Evolutionary conservation across 2,797 vertebrate genomes (phyloP).

Genomic region (Microctenopoma stevenorrisi): DNA sequence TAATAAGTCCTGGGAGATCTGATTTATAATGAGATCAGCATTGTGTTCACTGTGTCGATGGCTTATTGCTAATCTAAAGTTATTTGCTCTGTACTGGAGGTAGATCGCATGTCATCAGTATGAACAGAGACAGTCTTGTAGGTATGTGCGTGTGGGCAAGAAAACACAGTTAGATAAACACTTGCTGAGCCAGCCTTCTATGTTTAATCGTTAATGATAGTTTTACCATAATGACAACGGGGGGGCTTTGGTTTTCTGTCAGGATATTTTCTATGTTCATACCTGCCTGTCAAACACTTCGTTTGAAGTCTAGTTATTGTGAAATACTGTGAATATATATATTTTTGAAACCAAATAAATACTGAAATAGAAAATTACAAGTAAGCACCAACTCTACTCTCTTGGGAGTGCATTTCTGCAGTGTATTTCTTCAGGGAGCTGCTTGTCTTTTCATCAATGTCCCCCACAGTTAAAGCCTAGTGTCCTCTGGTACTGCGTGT

Average conservation of each 20-base stretch:
- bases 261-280: slow-evolving; percentile 7
- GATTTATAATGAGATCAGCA: slow-evolving; percentile 85
- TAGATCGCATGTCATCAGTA: slow-evolving; percentile 31
- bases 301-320: slow-evolving; percentile 1
- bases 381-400: slow-evolving; percentile 13
- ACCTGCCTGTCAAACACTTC: slow-evolving; percentile 9
- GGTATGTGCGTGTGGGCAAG: slow-evolving; percentile 41
- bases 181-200: slow-evolving; percentile 80
- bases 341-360: slow-evolving; percentile 8
- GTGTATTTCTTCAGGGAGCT: slow-evolving; percentile 57
- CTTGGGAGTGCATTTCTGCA: slow-evolving; percentile 6
- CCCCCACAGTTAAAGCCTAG: slow-evolving; percentile 70
- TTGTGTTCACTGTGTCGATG: slow-evolving; percentile 83
- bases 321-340: neutral
- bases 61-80: slow-evolving; percentile 83
- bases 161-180: slow-evolving; percentile 4
- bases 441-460: slow-evolving; percentile 74
- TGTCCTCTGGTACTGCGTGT: slow-evolving; percentile 71
- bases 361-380: neutral
- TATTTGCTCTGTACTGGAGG: slow-evolving; percentile 86
- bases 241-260: slow-evolving; percentile 44
- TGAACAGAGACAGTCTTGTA: slow-evolving; percentile 48
- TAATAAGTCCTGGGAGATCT: slow-evolving; percentile 91
- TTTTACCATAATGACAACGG: slow-evolving; percentile 33
- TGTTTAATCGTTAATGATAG: slow-evolving; percentile 61